phyloP scores from a whole-genome alignment of 2,888 invertebrate genomes.

The Thera obeliscata region DNA sequence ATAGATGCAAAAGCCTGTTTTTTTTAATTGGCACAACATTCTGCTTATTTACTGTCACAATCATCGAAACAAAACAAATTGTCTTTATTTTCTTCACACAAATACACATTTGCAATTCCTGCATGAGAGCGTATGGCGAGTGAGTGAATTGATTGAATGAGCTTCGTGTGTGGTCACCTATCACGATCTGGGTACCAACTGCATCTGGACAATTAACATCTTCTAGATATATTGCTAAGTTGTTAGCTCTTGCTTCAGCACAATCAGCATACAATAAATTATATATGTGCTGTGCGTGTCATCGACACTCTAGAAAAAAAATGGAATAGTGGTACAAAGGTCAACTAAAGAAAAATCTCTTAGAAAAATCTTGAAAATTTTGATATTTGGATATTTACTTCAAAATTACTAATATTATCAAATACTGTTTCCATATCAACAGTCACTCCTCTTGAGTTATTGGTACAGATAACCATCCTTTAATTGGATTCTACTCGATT shows the following conservation, averaged over 20 bases:
- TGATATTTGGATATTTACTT: background rate
- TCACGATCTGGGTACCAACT: background rate
- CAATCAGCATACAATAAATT: background rate
- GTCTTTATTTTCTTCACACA: background rate
- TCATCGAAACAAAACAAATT: background rate
- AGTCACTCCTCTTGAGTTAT: slow-evolving; percentile 36
- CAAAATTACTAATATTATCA: background rate
- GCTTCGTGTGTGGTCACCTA: slow-evolving; percentile 15
- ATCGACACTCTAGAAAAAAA: too few relatives aligned
- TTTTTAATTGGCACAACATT: background rate
- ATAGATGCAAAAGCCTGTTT: too few relatives aligned
- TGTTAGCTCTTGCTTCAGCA: background rate
- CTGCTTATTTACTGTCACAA: background rate
- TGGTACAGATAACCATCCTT: slow-evolving; percentile 37
- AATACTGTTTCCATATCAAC: slow-evolving; percentile 10
- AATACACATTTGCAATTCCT: slow-evolving; percentile 6
- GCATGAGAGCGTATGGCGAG: slow-evolving; percentile 4
- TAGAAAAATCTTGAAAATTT: background rate
- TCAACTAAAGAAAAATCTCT: too few relatives aligned
- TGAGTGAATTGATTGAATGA: slow-evolving; percentile 19
- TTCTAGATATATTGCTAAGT: background rate
- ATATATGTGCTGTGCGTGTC: too few relatives aligned
- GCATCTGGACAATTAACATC: background rate
- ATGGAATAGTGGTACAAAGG: too few relatives aligned
- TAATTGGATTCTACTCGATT: slow-evolving; percentile 37